Base-by-base conservation (phyloP, 1,140 invertebrate genomes). In the Achroia grisella region DNA sequence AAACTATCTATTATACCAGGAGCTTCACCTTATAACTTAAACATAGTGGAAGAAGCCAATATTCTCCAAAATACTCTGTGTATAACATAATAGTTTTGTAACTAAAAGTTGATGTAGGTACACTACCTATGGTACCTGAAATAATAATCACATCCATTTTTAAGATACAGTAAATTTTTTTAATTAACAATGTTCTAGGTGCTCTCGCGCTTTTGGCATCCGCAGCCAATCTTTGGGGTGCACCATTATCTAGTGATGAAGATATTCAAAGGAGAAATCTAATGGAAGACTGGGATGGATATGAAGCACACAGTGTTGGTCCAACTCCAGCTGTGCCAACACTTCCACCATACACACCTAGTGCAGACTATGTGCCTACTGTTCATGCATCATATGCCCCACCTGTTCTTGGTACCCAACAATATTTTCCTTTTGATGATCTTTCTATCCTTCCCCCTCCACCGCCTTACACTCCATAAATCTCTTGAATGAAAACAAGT, bases 401-500 rank as follows among this genome's bases (percentile, higher is more conserved):
- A 44, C 87, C 74, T 27, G 68, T 74, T 2, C 67, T 75, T 39
- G 87, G 70, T 28, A 54, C 53, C 35, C 87, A 75, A 60, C 87
- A 83, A 54, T 81, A 73, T 58, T 86, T 70, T 54, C 86, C 72
- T 44, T 88, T 76, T 59, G 87, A 73, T 65, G 87, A 69, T 67
- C 80, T 72, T 48, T 87, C 72, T 37, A 71, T 73, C 46, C 49
- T 87, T 36, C 86, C 87, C 1, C 87, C 88, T 0, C 81, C 81
- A 1, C 88, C 88, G 8, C 88, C 88, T 27, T 89, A 89, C 46
- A 84, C 87, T 1, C 88, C 88, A 40, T 89, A 54, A 69, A 29
- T 27, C 33, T 39, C 10, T 11, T 42, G 9, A 2, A 39, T 11
- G n/a, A n/a, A n/a, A n/a, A n/a, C n/a, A n/a, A n/a, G n/a, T n/a